These are phyloP conservation scores for Teleiodes luculella DNA, from an alignment of 2,888 invertebrate genomes.

Conservation along the genomic window DNA sequence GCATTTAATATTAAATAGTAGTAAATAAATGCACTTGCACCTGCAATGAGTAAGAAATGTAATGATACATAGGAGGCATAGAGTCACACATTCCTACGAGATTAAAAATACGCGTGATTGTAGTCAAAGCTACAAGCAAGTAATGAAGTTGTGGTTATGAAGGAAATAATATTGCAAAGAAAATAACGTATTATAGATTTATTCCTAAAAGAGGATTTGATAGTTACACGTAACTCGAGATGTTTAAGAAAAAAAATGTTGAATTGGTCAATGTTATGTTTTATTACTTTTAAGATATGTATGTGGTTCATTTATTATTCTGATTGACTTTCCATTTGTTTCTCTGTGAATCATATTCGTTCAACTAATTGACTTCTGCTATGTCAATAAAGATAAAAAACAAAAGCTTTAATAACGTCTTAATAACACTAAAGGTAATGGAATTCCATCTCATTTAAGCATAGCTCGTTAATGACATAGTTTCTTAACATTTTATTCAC, in stretches of 20 bases:
- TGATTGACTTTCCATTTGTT: too few species aligned
- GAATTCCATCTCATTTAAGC: not conserved
- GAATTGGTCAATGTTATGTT: too few species aligned
- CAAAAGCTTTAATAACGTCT: not conserved
- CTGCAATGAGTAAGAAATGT: constrained; percentile 15
- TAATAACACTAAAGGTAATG: not conserved
- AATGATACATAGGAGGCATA: not conserved
- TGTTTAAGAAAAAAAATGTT: too few species aligned
- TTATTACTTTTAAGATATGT: too few species aligned
- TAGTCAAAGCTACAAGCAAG: too few species aligned
- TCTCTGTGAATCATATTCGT: not conserved
- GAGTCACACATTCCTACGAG: not conserved
- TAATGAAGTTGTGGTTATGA: too few species aligned
- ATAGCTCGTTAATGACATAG: not conserved
- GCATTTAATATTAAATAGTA: constrained; percentile 24
- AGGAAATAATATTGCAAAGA: too few species aligned
- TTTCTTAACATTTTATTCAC: not conserved
- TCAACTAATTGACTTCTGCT: not conserved
- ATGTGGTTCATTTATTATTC: too few species aligned
- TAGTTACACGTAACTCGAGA: too few species aligned
- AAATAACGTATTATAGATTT: too few species aligned
- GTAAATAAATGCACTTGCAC: constrained; percentile 25
- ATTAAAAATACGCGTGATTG: not conserved
- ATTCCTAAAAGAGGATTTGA: too few species aligned
- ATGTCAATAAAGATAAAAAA: not conserved